These are phyloP conservation scores for Tokudaia tokunoshimensis DNA, from an alignment of 2,797 vertebrate species.

Conservation along the genomic window DNA sequence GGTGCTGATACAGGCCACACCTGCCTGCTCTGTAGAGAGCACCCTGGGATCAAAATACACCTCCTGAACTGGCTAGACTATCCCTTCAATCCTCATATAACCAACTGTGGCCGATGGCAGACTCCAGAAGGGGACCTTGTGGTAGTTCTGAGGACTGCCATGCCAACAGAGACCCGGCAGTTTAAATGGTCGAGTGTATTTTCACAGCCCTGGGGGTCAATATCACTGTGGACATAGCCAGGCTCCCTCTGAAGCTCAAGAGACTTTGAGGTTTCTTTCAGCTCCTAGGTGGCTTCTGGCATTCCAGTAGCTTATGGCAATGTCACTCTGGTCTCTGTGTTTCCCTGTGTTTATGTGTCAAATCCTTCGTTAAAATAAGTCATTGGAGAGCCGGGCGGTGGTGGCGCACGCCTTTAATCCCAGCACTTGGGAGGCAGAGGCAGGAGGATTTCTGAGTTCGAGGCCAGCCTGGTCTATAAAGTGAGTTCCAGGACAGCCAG, in stretches of 20 bases:
- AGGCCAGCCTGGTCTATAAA: too few species aligned
- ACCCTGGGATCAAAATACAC: neutral
- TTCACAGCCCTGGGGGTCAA: neutral
- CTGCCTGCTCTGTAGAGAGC: neutral
- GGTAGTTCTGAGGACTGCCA: neutral
- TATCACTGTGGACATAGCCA: neutral
- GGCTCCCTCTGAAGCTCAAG: neutral
- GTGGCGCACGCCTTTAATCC: too few species aligned
- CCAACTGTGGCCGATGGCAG: neutral
- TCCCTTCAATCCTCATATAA: neutral
- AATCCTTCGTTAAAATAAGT: neutral
- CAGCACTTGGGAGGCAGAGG: too few species aligned
- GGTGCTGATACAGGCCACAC: neutral
- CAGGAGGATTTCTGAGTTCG: too few species aligned
- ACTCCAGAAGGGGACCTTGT: neutral
- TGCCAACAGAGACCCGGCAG: neutral
- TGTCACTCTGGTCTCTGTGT: neutral
- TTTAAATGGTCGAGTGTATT: neutral
- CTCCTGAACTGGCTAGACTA: neutral
- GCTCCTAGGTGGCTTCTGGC: neutral
- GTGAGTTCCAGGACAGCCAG: too few species aligned
- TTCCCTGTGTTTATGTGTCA: neutral
- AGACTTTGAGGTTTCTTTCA: neutral
- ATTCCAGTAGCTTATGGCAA: neutral
- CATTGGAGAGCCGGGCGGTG: too few species aligned